Conservation (phyloP, 2,113 vertebrate species). For the Aegithalos caudatus region DNA sequence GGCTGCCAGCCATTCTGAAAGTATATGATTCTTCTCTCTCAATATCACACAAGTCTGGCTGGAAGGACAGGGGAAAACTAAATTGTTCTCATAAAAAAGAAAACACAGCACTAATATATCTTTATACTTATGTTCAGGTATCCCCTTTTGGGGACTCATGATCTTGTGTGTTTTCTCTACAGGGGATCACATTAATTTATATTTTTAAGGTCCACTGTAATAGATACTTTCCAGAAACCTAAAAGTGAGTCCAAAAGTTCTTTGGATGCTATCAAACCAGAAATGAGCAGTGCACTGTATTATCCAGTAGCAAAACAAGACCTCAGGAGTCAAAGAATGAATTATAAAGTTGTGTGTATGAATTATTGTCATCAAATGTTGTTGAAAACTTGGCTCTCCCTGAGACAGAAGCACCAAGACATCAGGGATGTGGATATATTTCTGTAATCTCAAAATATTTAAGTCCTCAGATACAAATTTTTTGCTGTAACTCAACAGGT, state of each 20-base stretch:
- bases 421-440: neutral
- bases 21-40: constrained; percentile 11
- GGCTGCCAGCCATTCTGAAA: constrained; percentile 36
- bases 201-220: constrained; percentile 25
- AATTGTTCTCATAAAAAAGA: constrained; percentile 55
- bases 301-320: neutral
- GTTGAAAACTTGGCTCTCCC: neutral
- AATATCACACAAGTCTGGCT: constrained; percentile 30
- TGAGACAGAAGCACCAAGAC: neutral
- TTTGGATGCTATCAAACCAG: neutral
- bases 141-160: constrained; percentile 19
- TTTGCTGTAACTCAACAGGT: neutral
- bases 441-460: neutral
- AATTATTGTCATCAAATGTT: neutral
- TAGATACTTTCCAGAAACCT: constrained; percentile 18
- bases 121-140: constrained; percentile 44
- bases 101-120: constrained; percentile 31
- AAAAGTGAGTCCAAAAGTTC: constrained; percentile 4
- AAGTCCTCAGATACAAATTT: neutral
- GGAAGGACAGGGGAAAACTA: constrained; percentile 15
- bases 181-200: constrained; percentile 36
- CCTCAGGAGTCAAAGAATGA: neutral
- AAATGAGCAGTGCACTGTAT: neutral
- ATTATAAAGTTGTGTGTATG: neutral
- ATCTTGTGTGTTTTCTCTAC: constrained; percentile 39